Base-by-base conservation (phyloP, 2,797 vertebrate genomes). In the Emys orbicularis region DNA sequence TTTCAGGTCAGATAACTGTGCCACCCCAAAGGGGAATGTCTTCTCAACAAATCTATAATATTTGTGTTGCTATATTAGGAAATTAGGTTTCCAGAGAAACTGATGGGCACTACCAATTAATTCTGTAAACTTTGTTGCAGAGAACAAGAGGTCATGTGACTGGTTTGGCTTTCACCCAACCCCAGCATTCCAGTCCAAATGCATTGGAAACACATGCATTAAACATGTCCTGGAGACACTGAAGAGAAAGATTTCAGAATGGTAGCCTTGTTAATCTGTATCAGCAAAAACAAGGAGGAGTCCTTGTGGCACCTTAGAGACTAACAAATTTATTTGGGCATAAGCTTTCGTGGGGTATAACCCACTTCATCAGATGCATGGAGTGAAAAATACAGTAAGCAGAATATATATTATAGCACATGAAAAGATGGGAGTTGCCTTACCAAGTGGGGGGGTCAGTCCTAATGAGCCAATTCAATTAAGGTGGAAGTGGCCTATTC, bases 1-100 rank as follows among this genome's bases (percentile, higher is more conserved):
- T 90, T 94, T 90, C 5, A n/a, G 12, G 34, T 88, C 84, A 93
- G 52, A 54, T 49, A 31, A 6, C 95, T 57, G 56, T 84, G 59
- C 79, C 15, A 93, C 89, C 49, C n/a, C 61, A 34, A 61, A 41
- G 61, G 44, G 12, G 65, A 12, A 23, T 92, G 34, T 91, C 59
- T 89, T 90, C 52, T 81, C 68, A 80, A 79, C 56, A 88, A 61
- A 90, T 79, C n/a, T 88, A 56, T 1, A 84, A 25, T 68, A n/a
- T 81, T 44, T 74, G 7, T 31, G 76, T 84, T 47, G 31, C 86
- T 89, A 21, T 59, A 81, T 56, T 61, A 31, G 0, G 2, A 27
- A 31, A 41, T 53, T 49, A 91, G 19, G 5, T 87, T 79, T 0
- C 0, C 34, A 72, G 31, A 79, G 56, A 25, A 81, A 29, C 47